phyloP scores from a whole-genome alignment of 1,140 invertebrate species.

The Micrasema minimum region DNA sequence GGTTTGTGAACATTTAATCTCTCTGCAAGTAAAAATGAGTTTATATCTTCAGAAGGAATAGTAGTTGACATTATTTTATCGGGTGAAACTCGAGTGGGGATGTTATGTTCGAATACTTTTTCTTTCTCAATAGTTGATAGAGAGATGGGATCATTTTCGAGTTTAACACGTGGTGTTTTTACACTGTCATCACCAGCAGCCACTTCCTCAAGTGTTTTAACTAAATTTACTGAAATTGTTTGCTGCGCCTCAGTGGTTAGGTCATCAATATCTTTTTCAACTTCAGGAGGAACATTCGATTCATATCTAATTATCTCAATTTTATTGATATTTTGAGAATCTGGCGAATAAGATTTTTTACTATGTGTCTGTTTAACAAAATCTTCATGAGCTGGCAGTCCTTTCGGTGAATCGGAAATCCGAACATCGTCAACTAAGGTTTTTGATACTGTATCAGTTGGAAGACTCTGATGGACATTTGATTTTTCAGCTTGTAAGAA shows the following conservation, averaged over 20 bases:
- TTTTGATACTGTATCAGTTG: constrained; percentile 1
- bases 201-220: too few species aligned
- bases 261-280: neutral
- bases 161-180: too few species aligned
- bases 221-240: too few species aligned
- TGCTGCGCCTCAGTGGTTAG: too few species aligned
- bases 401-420: neutral
- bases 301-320: neutral
- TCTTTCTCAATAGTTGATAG: too few species aligned
- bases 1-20: constrained; percentile 16
- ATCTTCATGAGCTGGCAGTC: neutral
- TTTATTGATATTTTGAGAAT: too few species aligned
- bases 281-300: neutral
- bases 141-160: too few species aligned
- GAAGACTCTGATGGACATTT: constrained; percentile 26
- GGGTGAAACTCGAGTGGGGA: too few species aligned
- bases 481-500: constrained; percentile 13
- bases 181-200: too few species aligned
- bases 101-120: too few species aligned
- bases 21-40: constrained; percentile 10
- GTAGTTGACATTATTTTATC: neutral
- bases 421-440: neutral
- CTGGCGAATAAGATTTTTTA: neutral
- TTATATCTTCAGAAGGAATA: neutral
- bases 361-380: neutral